phyloP scores from a whole-genome alignment of 1,140 invertebrate species.

The Pinna nobilis region DNA sequence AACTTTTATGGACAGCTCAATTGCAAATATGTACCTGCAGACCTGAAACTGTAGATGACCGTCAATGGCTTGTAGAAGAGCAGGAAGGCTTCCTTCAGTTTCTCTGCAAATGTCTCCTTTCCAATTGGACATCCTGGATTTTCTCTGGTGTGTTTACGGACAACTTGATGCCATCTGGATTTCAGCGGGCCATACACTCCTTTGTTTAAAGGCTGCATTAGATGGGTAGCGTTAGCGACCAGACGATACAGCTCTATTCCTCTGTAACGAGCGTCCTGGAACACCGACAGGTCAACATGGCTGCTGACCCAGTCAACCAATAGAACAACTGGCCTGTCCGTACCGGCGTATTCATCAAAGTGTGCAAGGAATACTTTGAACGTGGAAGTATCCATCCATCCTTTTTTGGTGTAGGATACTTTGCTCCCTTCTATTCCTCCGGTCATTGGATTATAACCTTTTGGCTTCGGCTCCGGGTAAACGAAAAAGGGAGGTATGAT shows the following conservation, averaged over 20 bases:
- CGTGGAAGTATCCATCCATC: slow-evolving; percentile 34
- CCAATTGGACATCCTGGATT: slow-evolving; percentile 34
- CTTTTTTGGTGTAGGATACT: slow-evolving; percentile 34
- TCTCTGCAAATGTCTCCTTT: slow-evolving; percentile 36
- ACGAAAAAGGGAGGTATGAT: slow-evolving; percentile 36
- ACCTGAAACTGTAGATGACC: slow-evolving; percentile 36
- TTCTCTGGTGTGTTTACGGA: slow-evolving; percentile 21
- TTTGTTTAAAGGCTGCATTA: slow-evolving; percentile 44
- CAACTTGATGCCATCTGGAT: slow-evolving; percentile 21
- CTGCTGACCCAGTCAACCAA: slow-evolving; percentile 29
- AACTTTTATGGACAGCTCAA: too few relatives aligned
- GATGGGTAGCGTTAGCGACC: slow-evolving; percentile 42
- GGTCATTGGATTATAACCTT: slow-evolving; percentile 21
- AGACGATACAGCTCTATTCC: slow-evolving; percentile 35
- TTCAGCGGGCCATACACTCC: slow-evolving; percentile 37
- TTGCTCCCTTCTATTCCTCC: slow-evolving; percentile 12
- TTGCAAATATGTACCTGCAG: too few relatives aligned
- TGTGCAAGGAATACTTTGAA: slow-evolving; percentile 34
- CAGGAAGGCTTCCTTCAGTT: slow-evolving; percentile 38
- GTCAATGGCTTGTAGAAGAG: slow-evolving; percentile 47
- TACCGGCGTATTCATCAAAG: slow-evolving; percentile 20
- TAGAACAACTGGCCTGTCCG: slow-evolving; percentile 35
- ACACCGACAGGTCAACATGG: slow-evolving; percentile 11
- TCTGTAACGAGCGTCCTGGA: slow-evolving; percentile 13
- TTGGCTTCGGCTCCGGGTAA: slow-evolving; percentile 26